These are phyloP conservation scores for Platysteira castanea DNA, from an alignment of 2,113 vertebrate species.

Conservation along the genomic window DNA sequence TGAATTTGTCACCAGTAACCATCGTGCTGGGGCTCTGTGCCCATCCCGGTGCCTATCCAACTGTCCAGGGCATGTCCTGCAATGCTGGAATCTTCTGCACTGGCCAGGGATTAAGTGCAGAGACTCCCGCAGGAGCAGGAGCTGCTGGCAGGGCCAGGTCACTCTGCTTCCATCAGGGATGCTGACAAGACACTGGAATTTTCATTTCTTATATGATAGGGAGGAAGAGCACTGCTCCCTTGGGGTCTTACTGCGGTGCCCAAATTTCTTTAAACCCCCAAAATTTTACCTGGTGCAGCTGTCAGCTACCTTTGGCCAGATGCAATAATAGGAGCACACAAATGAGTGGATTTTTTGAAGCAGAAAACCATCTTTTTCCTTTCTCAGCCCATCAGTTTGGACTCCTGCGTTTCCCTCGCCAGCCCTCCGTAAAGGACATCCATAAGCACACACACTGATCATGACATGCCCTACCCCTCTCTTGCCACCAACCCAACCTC, in stretches of 20 bases:
- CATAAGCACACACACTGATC: rapidly evolving
- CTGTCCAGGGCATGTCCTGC: rapidly evolving
- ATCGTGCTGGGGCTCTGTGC: background rate
- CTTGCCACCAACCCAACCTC: background rate
- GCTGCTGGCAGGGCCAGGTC: background rate
- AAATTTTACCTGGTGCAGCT: rapidly evolving
- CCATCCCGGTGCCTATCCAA: background rate
- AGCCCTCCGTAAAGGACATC: rapidly evolving
- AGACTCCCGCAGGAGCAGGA: background rate
- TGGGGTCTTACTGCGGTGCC: background rate
- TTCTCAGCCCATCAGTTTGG: background rate
- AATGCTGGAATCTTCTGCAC: background rate
- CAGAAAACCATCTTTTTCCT: background rate
- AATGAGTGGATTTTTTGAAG: background rate
- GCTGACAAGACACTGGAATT: background rate
- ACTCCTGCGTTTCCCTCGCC: background rate
- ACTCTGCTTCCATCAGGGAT: background rate
- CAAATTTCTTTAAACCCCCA: background rate
- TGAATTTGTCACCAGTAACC: background rate
- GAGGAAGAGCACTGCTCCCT: background rate
- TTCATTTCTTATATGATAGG: background rate
- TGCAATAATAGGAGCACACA: background rate
- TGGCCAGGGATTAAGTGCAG: rapidly evolving
- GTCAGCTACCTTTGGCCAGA: rapidly evolving
- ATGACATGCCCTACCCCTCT: background rate